Base-by-base conservation (phyloP, 2,113 vertebrate species). In the Planiliza haematocheilus region DNA sequence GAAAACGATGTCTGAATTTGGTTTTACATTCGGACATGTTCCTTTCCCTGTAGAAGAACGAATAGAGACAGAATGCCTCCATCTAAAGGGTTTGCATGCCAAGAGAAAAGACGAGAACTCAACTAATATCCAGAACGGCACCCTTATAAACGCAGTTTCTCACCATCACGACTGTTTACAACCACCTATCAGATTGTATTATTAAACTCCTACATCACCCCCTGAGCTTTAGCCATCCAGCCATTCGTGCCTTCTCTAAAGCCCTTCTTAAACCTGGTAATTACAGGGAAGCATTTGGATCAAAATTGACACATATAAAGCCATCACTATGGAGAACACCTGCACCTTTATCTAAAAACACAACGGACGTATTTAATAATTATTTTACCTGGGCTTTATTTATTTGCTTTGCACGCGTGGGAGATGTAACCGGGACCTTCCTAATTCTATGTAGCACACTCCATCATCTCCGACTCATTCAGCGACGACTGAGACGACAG, bases 221-320 rank as follows among this genome's bases (percentile, higher is more conserved):
- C 84, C 88, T 76, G 80, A 93, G 89, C 90, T 92, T 92, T 90
- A 93, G 91, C 90, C 93, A 94, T 92, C 84, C 86, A 87, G 83
- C 93, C 93, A 91, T 93, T 86, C 79, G 94, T 95, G 94, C 94
- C 94, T 95, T 95, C 86, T 92, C 86, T 17, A 1, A 36, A 48
- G 34, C 38, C 69, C 38, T 1, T 57, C 64, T 30, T 30, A 30
- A 30, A 17, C 55, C 77, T 71, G 65, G 36, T 43, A 11, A 11
- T 17, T 21, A 73, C 75, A 56, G 78, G 80, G 13, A 65, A 75
- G 57, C 71, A 63, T 86, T 56, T 67, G 69, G 78, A 87, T 75
- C 61, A 39, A 78, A 68, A 74, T 43, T 77, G 2, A n/a, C n/a
- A 79, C 18, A 36, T 2, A 49, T 42, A 82, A 86, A 83, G 88